Evolutionary conservation across 2,113 vertebrate genomes (phyloP).

Genomic region (Melanerpes formicivorus): DNA sequence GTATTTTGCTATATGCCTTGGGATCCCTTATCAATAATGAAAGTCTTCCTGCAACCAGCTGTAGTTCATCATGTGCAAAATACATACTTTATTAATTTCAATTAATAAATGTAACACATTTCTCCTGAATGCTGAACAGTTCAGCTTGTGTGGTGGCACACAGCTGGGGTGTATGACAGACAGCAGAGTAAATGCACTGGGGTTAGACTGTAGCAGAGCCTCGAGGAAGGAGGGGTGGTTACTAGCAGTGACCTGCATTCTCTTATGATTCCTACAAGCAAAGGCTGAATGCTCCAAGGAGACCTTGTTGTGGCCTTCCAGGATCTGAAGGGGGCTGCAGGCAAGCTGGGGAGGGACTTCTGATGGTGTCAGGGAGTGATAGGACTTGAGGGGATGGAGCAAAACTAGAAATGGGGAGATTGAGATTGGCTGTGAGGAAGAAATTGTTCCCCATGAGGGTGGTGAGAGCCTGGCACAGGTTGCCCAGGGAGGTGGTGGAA

Average conservation of each 20-base stretch:
- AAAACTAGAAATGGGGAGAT: too few species aligned
- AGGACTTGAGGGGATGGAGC: too few species aligned
- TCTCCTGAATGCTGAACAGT: neutral
- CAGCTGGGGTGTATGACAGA: neutral
- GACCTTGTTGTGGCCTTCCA: too few species aligned
- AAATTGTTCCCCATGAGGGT: too few species aligned
- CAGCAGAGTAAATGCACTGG: neutral
- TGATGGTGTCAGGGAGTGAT: too few species aligned
- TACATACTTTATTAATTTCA: neutral
- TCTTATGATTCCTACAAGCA: neutral
- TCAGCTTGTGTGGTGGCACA: neutral
- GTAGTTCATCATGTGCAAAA: neutral
- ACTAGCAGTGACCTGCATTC: conserved; percentile 22
- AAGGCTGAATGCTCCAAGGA: too few species aligned
- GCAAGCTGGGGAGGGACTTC: too few species aligned
- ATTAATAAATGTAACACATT: neutral
- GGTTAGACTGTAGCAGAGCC: neutral
- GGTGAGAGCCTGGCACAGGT: too few species aligned
- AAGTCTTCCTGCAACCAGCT: neutral
- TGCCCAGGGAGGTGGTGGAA: too few species aligned
- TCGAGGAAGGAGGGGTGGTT: neutral
- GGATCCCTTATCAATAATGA: neutral
- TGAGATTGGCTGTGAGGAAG: too few species aligned
- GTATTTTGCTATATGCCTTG: neutral
- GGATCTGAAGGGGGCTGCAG: too few species aligned